Base-by-base conservation (phyloP, 2,888 invertebrate genomes). In the Andrena dorsata region DNA sequence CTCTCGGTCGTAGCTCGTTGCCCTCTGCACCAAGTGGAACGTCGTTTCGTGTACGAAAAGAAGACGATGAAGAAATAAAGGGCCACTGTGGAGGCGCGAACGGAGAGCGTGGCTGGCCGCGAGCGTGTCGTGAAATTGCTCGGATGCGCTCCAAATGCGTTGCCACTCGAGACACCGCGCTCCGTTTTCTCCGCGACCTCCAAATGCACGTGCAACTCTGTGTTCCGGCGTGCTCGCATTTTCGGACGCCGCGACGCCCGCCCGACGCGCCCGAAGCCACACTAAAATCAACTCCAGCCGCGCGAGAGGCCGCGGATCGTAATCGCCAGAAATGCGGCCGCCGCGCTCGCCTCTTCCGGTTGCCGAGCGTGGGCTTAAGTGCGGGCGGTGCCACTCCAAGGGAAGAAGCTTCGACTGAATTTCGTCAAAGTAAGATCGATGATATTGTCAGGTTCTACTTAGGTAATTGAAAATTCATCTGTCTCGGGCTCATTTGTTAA, bases 141-240 rank as follows among this genome's bases (percentile, higher is more conserved):
- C 80, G 78, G 86, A 86, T 76, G 74, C 76, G 87, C 81, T 85
- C 86, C 75, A 86, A 83, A 87, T 87, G 78, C 80, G 53, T 56
- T 61, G 71, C 53, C 61, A 74, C 49, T 63, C 74, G 68, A 68
- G 51, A 58, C 61, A 53, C 65, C 70, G 30, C 61, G 63, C 41
- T 41, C 53, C 53, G 74, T 83, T 72, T 72, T 32, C 75, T 30
- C 60, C 32, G 10, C 47, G 63, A 30, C 70, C 74, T 71, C 56
- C 72, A 35, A 69, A 65, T 64, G 73, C 79, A 70, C 76, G 76
- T 65, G 83, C 64, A 32, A 53, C 72, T 28, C 56, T 13, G 35
- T 28, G 63, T 53, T 30, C 35, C 47, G 49, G n/a, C 58, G 47
- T 56, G 56, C 16, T 58, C 63, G 72, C 66, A 47, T 51, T 53